phyloP scores from a whole-genome alignment of 2,888 invertebrate species.

The Linnaemya vulpina region DNA sequence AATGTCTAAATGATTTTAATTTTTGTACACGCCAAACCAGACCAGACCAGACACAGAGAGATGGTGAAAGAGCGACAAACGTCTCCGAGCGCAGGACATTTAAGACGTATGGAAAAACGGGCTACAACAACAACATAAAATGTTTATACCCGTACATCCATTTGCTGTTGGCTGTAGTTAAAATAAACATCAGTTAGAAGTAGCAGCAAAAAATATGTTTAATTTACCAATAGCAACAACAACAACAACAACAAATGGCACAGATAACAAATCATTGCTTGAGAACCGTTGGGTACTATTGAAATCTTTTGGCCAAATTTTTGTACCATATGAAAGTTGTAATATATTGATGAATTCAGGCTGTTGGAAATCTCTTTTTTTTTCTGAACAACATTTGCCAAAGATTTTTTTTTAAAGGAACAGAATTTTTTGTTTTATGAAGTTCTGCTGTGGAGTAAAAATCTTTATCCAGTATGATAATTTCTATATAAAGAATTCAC shows the following conservation, averaged over 20 bases:
- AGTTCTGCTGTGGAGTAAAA: too few species aligned
- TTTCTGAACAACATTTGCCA: too few species aligned
- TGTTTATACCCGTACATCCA: conserved; percentile 23
- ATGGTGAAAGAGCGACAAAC: conserved; percentile 27
- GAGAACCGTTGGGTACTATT: conserved; percentile 10
- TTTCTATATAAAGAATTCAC: too few species aligned
- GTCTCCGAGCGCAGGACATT: conserved; percentile 52
- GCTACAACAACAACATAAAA: conserved; percentile 40
- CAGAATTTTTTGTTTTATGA: too few species aligned
- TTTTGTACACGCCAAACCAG: conserved; percentile 31
- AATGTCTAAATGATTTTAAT: conserved; percentile 71
- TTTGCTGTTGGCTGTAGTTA: conserved; percentile 28
- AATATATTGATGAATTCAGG: neutral
- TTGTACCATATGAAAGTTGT: neutral
- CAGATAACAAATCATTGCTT: conserved; percentile 22
- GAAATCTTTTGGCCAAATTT: neutral
- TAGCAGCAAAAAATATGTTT: conserved; percentile 6
- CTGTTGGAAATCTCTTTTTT: too few species aligned
- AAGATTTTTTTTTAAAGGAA: too few species aligned
- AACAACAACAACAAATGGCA: conserved; percentile 17
- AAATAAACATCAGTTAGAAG: conserved; percentile 61
- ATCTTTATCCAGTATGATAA: too few species aligned
- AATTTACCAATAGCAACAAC: conserved; percentile 25
- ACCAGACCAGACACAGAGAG: conserved; percentile 6
- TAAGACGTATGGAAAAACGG: conserved; percentile 42